Conservation (phyloP, 2,797 vertebrate genomes). For the Megalops cyprinoides region DNA sequence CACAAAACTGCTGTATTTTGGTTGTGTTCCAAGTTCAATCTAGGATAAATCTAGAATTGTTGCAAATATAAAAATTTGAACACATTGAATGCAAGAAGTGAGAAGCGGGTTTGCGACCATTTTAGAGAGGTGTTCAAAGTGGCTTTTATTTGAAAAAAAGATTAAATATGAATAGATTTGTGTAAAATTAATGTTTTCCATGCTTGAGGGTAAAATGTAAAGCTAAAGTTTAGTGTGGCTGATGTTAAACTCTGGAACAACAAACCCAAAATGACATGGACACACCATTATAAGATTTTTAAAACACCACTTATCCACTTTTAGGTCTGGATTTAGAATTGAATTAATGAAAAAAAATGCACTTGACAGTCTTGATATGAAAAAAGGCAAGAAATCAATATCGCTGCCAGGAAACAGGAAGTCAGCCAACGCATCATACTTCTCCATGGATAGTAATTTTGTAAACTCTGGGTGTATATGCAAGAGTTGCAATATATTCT, state of each 20-base stretch:
- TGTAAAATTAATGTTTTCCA: too few relatives aligned
- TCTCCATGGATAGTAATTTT: not conserved
- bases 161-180: too few relatives aligned
- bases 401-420: constrained; percentile 10
- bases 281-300: not conserved
- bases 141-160: too few relatives aligned
- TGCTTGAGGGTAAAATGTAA: too few relatives aligned
- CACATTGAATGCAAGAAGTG: too few relatives aligned
- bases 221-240: not conserved
- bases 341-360: not conserved
- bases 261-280: not conserved
- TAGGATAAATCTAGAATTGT: too few relatives aligned
- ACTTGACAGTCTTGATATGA: constrained; percentile 12
- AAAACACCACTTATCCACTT: not conserved
- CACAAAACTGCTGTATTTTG: too few relatives aligned
- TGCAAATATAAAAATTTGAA: too few relatives aligned
- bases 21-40: too few relatives aligned
- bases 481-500: too few relatives aligned
- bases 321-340: not conserved
- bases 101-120: too few relatives aligned
- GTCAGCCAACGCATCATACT: not conserved
- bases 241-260: constrained; percentile 5
- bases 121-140: too few relatives aligned
- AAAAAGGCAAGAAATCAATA: constrained; percentile 6
- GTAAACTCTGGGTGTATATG: not conserved